Conservation (phyloP, 2,888 invertebrate species). For the Drosophila meridionalis region DNA sequence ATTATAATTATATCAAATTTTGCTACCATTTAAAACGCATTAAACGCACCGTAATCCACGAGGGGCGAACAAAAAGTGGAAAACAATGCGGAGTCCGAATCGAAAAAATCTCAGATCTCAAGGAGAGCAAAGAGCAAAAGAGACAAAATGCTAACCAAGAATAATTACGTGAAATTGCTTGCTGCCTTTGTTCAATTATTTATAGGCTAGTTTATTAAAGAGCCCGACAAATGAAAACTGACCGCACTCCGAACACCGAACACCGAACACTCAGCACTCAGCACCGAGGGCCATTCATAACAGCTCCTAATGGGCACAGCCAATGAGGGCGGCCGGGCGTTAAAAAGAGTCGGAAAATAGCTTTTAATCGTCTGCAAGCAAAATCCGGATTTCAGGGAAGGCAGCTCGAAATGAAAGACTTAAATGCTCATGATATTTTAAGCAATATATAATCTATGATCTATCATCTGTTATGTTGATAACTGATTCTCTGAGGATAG, state of each 20-base stretch:
- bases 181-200: constrained; percentile 73
- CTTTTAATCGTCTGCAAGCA: constrained; percentile 22
- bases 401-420: not conserved
- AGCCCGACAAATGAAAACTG: constrained; percentile 51
- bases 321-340: constrained; percentile 21
- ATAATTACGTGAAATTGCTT: constrained; percentile 63
- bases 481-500: not conserved
- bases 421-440: not conserved
- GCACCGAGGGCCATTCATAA: constrained; percentile 49
- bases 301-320: constrained; percentile 41
- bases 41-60: constrained; percentile 66
- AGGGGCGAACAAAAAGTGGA: not conserved
- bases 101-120: constrained; percentile 23
- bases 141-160: constrained; percentile 39
- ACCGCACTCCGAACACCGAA: constrained; percentile 34
- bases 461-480: not conserved
- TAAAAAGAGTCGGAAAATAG: constrained; percentile 14
- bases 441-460: not conserved
- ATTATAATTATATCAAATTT: constrained; percentile 82
- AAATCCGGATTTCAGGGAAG: constrained; percentile 3
- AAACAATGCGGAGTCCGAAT: constrained; percentile 10
- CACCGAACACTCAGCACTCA: not conserved
- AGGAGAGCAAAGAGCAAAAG: constrained; percentile 21
- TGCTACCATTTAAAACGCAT: constrained; percentile 82
- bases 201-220: constrained; percentile 71